Conservation (phyloP, 2,113 vertebrate genomes). For the Panurus biarmicus region DNA sequence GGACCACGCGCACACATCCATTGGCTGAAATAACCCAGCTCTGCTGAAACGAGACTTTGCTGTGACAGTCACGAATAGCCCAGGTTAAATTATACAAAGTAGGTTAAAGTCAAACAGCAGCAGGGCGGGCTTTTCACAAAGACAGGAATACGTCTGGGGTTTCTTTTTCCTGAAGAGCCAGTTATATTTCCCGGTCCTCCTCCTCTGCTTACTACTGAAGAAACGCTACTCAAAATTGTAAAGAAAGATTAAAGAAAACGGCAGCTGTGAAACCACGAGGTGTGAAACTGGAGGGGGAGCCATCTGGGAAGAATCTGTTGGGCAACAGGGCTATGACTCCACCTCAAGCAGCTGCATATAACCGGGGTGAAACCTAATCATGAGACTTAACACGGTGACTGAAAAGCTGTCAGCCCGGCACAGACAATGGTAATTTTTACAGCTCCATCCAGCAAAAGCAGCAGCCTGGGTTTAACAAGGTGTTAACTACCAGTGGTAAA, state of each 20-base stretch:
- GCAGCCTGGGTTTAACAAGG: background rate
- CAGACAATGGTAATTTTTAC: background rate
- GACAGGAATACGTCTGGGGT: accelerated
- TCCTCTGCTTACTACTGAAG: background rate
- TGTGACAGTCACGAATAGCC: background rate
- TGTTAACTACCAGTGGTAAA: background rate
- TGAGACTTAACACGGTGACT: accelerated
- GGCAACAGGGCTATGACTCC: background rate
- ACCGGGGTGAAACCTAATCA: background rate
- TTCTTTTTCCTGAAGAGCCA: background rate
- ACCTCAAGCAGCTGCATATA: background rate
- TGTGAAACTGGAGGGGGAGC: background rate
- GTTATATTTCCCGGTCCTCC: background rate
- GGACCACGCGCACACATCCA: accelerated
- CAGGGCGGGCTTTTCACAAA: background rate
- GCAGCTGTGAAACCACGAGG: background rate
- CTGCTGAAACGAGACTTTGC: background rate
- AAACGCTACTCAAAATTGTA: background rate
- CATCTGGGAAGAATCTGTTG: background rate
- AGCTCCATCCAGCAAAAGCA: background rate
- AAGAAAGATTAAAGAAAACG: background rate
- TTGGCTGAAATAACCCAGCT: background rate
- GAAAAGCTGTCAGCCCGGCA: background rate
- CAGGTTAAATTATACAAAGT: background rate
- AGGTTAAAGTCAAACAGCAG: background rate